These are phyloP conservation scores for Austrolebias charrua DNA, from an alignment of 2,797 vertebrate species.

Conservation along the genomic window DNA sequence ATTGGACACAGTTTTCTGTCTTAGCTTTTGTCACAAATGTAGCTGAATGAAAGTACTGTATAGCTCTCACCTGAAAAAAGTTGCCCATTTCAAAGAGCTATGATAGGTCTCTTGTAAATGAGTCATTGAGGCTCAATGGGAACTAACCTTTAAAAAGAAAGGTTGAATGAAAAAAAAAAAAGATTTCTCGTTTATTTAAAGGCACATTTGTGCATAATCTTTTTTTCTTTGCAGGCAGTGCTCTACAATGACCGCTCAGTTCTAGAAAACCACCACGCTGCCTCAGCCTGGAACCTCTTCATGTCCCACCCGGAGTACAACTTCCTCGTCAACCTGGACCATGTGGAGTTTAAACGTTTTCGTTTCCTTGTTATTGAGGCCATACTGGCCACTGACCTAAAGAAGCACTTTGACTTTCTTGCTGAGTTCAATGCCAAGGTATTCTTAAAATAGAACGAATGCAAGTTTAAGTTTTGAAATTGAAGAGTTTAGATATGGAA, in stretches of 20 bases:
- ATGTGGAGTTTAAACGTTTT: constrained; percentile 97
- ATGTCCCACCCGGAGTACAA: constrained; percentile 96
- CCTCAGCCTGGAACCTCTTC: constrained; percentile 97
- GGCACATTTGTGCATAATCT: constrained; percentile 7
- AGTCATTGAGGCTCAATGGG: no score
- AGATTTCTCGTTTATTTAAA: not conserved
- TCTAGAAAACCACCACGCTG: constrained; percentile 96
- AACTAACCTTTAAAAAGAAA: no score
- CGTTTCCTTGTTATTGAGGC: constrained; percentile 98
- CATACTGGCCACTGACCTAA: constrained; percentile 96
- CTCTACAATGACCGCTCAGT: constrained; percentile 98
- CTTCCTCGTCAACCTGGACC: constrained; percentile 92
- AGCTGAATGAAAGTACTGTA: not conserved
- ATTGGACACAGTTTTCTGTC: not conserved
- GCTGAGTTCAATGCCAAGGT: constrained; percentile 98
- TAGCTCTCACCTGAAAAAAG: not conserved
- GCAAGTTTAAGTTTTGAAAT: not conserved
- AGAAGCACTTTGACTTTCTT: constrained; percentile 98
- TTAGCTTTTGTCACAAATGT: not conserved
- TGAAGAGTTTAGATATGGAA: not conserved
- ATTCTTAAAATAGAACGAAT: constrained; percentile 16
- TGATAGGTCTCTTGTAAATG: no score
- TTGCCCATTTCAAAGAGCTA: not conserved
- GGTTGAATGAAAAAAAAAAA: no score
- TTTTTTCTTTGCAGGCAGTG: constrained; percentile 82